These are phyloP conservation scores for Noctua janthina DNA, from an alignment of 2,888 invertebrate genomes.

Conservation along the genomic window DNA sequence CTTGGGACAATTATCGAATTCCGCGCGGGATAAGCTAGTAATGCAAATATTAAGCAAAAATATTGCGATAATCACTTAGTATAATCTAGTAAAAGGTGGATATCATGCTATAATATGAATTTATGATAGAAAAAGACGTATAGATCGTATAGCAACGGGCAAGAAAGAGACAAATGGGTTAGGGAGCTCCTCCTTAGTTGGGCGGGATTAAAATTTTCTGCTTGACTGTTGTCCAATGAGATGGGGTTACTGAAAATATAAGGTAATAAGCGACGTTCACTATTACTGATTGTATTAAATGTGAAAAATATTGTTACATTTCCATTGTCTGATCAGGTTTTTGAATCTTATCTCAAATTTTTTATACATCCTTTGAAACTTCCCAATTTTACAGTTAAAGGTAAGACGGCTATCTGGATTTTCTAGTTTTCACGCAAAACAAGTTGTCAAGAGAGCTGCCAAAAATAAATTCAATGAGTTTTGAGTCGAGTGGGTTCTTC, in stretches of 20 bases:
- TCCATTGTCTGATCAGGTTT: not conserved
- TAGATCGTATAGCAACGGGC: not conserved
- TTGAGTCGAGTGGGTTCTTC: not conserved
- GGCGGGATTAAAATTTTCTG: conserved; percentile 35
- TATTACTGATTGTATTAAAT: not conserved
- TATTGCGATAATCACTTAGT: conserved; percentile 31
- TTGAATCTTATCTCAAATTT: not conserved
- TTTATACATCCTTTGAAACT: not conserved
- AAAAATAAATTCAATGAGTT: not conserved
- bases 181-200: not conserved
- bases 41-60: not conserved
- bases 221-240: conserved; percentile 6
- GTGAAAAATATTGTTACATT: not conserved
- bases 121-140: conserved; percentile 22
- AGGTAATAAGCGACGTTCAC: conserved; percentile 5
- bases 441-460: not conserved
- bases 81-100: conserved; percentile 15
- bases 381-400: not conserved
- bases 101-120: not conserved
- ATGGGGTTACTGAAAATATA: conserved; percentile 1
- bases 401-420: not conserved
- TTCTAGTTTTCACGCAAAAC: not conserved
- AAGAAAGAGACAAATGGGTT: conserved; percentile 44
- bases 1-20: too few relatives aligned
- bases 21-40: too few relatives aligned